Evolutionary conservation across 2,113 vertebrate species (phyloP).

Genomic region (Tragelaphus strepsiceros): DNA sequence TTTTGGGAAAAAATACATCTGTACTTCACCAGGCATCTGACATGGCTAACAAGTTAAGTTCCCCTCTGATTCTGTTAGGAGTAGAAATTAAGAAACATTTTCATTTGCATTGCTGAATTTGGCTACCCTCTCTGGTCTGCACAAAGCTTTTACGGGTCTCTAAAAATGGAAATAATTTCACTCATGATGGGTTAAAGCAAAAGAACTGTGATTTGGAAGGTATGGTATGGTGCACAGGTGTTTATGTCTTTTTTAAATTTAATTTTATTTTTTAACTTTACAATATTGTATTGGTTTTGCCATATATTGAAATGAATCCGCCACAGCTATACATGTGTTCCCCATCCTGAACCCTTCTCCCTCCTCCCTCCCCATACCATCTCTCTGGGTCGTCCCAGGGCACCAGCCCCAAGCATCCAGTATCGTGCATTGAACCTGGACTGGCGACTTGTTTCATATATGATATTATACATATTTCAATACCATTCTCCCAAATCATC

Average conservation of each 20-base stretch:
- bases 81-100: not conserved
- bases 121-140: not conserved
- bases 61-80: not conserved
- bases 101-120: not conserved
- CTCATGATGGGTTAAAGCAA: not conserved
- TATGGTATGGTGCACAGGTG: accelerated
- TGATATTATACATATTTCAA: no score
- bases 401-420: no score
- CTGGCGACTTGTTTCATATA: no score
- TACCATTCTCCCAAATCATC: no score
- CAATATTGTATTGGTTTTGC: no score
- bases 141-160: not conserved
- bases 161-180: not conserved
- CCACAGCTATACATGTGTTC: no score
- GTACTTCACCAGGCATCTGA: not conserved
- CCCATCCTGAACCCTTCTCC: no score
- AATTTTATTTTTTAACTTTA: no score
- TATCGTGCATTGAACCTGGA: no score
- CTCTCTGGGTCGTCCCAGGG: no score
- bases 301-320: no score
- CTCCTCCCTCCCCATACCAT: no score
- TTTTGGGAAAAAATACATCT: not conserved
- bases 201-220: not conserved
- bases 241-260: not conserved
- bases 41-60: not conserved